These are phyloP conservation scores for Clinocottus analis DNA, from an alignment of 2,113 vertebrate genomes.

Conservation along the genomic window DNA sequence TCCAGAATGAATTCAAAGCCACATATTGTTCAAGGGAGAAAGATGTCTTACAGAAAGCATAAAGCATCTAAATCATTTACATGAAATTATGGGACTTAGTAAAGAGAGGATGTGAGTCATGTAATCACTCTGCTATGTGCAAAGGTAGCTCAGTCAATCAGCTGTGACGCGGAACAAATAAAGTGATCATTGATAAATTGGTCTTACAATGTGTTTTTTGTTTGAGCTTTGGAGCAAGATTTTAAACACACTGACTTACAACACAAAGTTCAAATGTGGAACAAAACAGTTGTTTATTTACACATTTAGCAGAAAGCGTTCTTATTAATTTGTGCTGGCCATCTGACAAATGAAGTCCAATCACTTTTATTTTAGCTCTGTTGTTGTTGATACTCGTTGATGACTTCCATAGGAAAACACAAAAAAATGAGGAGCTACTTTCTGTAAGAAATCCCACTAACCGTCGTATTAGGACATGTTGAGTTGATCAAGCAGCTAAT, in stretches of 20 bases:
- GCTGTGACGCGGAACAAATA: neutral
- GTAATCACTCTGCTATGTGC: neutral
- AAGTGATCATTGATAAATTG: neutral
- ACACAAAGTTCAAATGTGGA: neutral
- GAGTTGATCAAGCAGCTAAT: neutral
- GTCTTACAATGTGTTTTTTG: neutral
- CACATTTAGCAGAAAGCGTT: neutral
- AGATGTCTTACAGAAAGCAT: conserved; percentile 25
- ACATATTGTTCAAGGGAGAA: conserved; percentile 21
- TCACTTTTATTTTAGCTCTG: neutral
- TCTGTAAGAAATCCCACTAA: neutral
- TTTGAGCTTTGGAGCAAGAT: too few species aligned
- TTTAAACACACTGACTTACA: neutral
- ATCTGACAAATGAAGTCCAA: neutral
- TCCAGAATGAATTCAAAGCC: conserved; percentile 37
- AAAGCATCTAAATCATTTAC: too few species aligned
- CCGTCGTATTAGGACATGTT: neutral
- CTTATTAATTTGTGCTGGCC: neutral
- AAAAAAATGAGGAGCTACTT: neutral
- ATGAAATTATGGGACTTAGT: conserved; percentile 30
- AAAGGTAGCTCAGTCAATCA: neutral
- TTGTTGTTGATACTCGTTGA: neutral
- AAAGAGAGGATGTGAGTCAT: neutral
- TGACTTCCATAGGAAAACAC: neutral
- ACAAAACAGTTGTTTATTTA: neutral